These are phyloP conservation scores for Drosophila mulleri DNA, from an alignment of 2,888 invertebrate genomes.

Conservation along the genomic window DNA sequence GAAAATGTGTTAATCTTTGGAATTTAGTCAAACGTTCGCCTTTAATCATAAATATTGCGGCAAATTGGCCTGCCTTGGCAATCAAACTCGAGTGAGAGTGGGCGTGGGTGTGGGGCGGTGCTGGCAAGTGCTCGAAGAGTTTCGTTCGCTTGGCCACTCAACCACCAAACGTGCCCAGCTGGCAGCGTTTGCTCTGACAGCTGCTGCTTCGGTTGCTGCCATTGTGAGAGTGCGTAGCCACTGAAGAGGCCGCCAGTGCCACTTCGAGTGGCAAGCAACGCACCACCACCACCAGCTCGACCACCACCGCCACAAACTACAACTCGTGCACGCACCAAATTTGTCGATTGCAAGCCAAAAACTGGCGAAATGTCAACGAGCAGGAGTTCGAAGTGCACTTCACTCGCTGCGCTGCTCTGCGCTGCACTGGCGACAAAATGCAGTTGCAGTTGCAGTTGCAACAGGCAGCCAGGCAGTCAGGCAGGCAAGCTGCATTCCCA, in stretches of 20 bases:
- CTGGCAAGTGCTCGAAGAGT: background rate
- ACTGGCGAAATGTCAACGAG: slow-evolving; percentile 71
- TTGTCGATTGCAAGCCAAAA: slow-evolving; percentile 50
- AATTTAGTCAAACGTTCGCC: slow-evolving; percentile 74
- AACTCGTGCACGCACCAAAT: slow-evolving; percentile 72
- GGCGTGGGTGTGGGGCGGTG: background rate
- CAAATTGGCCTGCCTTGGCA: slow-evolving; percentile 28
- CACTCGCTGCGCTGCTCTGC: slow-evolving; percentile 26
- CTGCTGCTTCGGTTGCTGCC: slow-evolving; percentile 31
- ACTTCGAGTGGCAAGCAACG: slow-evolving; percentile 33
- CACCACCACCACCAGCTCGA: slow-evolving; percentile 57
- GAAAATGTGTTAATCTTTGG: slow-evolving; percentile 75
- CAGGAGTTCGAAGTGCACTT: slow-evolving; percentile 40
- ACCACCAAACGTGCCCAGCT: slow-evolving; percentile 77
- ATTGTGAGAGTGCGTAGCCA: slow-evolving; percentile 60
- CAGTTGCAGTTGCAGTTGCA: slow-evolving; percentile 56
- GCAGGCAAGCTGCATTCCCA: slow-evolving; percentile 22
- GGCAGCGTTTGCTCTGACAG: slow-evolving; percentile 47
- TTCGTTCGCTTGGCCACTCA: slow-evolving; percentile 55
- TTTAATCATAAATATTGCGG: slow-evolving; percentile 70
- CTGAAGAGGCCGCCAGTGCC: slow-evolving; percentile 52
- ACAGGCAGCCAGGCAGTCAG: background rate
- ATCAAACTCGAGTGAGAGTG: background rate
- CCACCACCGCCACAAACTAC: slow-evolving; percentile 68
- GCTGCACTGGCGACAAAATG: slow-evolving; percentile 68